These are phyloP conservation scores for Danio aesculapii DNA, from an alignment of 2,797 vertebrate genomes.

Conservation along the genomic window DNA sequence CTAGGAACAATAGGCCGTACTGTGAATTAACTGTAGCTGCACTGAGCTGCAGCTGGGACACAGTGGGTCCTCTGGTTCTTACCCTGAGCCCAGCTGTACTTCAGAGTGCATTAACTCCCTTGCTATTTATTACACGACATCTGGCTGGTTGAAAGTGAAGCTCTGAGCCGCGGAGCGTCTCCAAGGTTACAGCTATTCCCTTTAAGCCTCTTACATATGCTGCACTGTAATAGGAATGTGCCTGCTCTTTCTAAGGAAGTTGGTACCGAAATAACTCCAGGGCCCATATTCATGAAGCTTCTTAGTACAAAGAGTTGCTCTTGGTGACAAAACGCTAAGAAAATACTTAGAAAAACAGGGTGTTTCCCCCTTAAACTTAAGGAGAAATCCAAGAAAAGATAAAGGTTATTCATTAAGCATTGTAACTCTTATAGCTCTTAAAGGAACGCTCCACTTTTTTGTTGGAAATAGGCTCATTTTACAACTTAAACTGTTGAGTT, in stretches of 20 bases:
- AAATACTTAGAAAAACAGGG: too few species aligned
- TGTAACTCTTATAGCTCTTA: too few species aligned
- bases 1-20: constrained; percentile 43
- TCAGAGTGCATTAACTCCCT: constrained; percentile 51
- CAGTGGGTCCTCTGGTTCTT: constrained; percentile 42
- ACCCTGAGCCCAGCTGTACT: constrained; percentile 47
- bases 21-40: constrained; percentile 43
- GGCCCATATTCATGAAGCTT: too few species aligned
- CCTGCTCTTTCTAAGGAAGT: constrained; percentile 58
- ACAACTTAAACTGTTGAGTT: too few species aligned
- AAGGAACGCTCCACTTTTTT: too few species aligned
- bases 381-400: too few species aligned
- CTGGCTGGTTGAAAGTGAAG: constrained; percentile 48
- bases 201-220: constrained; percentile 44
- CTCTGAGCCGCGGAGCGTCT: constrained; percentile 40
- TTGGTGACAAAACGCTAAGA: too few species aligned
- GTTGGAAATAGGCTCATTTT: too few species aligned
- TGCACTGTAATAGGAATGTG: constrained; percentile 53
- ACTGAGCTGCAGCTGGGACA: constrained; percentile 43
- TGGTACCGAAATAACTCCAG: constrained; percentile 27
- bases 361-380: too few species aligned
- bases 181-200: constrained; percentile 49
- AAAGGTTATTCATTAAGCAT: too few species aligned
- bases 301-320: not conserved
- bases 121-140: constrained; percentile 50